Conservation (phyloP, 2,797 vertebrate species). For the Syncerus caffer region DNA sequence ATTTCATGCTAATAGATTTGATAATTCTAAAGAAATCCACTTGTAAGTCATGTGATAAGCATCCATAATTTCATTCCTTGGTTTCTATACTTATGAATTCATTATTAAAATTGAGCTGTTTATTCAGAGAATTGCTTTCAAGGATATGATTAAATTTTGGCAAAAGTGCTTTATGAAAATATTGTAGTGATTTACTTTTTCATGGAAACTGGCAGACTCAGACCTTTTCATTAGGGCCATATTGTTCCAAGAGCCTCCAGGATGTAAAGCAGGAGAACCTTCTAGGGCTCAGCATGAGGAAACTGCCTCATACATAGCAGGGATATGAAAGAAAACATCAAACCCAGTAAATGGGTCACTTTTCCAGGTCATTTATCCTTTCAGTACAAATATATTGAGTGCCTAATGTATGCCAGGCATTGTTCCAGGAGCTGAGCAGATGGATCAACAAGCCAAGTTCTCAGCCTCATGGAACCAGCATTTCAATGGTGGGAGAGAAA, state of each 20-base stretch:
- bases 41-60: background rate
- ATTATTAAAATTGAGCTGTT: background rate
- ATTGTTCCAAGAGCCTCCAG: background rate
- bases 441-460: background rate
- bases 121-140: background rate
- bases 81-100: background rate
- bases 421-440: background rate
- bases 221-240: background rate
- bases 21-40: background rate
- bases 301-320: background rate
- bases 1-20: background rate
- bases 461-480: background rate
- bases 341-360: fast-evolving
- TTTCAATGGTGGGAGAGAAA: background rate
- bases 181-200: background rate
- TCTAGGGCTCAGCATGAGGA: fast-evolving
- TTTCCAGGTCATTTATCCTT: background rate
- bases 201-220: background rate
- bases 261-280: fast-evolving
- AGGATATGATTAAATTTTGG: background rate
- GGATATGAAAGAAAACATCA: background rate
- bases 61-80: background rate
- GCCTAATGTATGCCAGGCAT: fast-evolving
- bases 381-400: background rate
- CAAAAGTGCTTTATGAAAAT: background rate